Percentiles rank a stretch among this genome's conserved stretches.
These are phyloP conservation scores for Cochlearius cochlearius DNA, from an alignment of 2,113 vertebrate genomes.

Conservation along the genomic window DNA sequence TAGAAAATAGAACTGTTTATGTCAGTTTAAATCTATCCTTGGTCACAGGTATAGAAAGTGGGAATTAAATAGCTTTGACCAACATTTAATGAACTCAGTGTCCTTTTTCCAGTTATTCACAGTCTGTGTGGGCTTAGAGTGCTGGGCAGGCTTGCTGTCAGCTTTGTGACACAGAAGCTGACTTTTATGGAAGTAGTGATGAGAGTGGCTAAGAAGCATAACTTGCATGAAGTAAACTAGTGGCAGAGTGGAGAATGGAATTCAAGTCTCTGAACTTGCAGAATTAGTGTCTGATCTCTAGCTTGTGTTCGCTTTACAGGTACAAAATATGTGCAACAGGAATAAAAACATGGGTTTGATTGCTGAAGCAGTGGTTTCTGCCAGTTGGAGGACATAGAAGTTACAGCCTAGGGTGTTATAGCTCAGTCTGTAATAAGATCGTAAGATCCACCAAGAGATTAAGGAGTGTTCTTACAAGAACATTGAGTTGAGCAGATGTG, in stretches of 20 bases:
- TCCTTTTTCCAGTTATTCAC: not conserved
- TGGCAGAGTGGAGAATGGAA: not conserved
- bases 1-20: not conserved
- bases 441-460: not conserved
- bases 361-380: not conserved
- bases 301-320: not conserved
- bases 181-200: not conserved
- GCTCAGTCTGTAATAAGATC: not conserved
- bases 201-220: not conserved
- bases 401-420: not conserved
- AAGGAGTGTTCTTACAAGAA: not conserved
- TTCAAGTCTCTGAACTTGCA: not conserved
- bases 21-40: not conserved
- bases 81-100: not conserved
- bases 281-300: not conserved
- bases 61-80: not conserved
- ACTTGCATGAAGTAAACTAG: not conserved
- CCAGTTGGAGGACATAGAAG: not conserved
- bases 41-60: not conserved
- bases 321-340: not conserved
- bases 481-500: not conserved
- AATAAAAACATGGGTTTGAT: not conserved
- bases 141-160: not conserved
- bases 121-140: not conserved
- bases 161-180: not conserved